These are phyloP conservation scores for Pogona vitticeps DNA, from an alignment of 2,113 vertebrate genomes.

Conservation along the genomic window DNA sequence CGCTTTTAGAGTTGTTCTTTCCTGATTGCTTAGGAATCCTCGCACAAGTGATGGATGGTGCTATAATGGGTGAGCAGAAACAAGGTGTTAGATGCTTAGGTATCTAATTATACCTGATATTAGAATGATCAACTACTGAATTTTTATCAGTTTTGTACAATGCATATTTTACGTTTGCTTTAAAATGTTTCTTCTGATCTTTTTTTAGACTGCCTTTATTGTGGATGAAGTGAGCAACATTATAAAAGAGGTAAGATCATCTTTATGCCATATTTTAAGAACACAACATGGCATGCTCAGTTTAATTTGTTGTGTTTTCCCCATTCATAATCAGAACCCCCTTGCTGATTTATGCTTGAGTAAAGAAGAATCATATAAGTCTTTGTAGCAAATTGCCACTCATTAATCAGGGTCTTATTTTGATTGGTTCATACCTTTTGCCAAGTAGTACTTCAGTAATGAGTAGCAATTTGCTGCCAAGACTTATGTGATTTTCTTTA, in stretches of 20 bases:
- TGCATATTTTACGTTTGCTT: neutral
- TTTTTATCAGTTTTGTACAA: neutral
- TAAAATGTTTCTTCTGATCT: neutral
- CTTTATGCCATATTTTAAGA: neutral
- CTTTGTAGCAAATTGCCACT: no score
- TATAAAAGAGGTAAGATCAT: slow-evolving; percentile 88
- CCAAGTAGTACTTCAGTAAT: neutral
- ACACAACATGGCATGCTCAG: neutral
- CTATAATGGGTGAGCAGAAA: neutral
- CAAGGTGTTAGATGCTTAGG: neutral
- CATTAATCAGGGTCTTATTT: no score
- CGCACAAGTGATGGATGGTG: neutral
- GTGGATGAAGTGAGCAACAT: slow-evolving; percentile 93
- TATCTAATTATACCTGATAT: neutral
- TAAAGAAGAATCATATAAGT: neutral
- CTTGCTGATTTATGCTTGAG: neutral
- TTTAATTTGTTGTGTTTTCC: neutral
- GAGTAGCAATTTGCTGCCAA: no score
- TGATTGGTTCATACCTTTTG: neutral
- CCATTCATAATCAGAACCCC: neutral
- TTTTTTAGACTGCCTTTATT: slow-evolving; percentile 83
- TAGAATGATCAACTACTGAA: neutral
- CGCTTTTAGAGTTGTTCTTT: neutral
- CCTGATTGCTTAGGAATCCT: neutral
- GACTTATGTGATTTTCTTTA: no score